Percentiles rank a stretch among this genome's conserved stretches.
These are phyloP conservation scores for Oreochromis niloticus DNA, from an alignment of 2,113 vertebrate species.

Conservation along the genomic window DNA sequence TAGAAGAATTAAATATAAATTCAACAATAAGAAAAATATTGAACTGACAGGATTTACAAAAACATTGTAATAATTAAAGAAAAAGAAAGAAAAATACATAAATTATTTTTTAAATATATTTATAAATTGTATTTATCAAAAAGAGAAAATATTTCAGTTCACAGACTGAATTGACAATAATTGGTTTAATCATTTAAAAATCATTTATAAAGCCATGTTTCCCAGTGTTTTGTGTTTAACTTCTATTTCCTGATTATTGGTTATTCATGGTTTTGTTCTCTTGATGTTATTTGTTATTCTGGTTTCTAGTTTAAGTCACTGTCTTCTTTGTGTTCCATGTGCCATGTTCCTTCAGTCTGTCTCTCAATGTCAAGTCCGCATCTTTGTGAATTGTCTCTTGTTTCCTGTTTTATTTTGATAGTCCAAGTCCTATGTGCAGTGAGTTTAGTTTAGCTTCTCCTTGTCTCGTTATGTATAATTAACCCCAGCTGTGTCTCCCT, in stretches of 20 bases:
- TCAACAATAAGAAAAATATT: background rate
- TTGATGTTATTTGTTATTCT: too few relatives aligned
- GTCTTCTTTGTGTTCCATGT: background rate
- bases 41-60: too few relatives aligned
- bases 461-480: background rate
- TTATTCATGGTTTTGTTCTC: too few relatives aligned
- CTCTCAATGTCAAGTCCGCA: background rate
- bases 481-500: background rate
- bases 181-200: background rate
- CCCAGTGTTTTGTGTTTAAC: too few relatives aligned
- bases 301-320: background rate
- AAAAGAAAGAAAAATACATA: too few relatives aligned
- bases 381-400: background rate
- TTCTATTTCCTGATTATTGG: too few relatives aligned
- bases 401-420: background rate
- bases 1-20: background rate
- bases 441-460: background rate
- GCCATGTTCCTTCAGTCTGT: background rate
- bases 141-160: background rate
- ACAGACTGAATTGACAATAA: background rate
- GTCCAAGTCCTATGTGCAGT: background rate
- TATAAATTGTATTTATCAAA: background rate
- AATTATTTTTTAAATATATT: too few relatives aligned
- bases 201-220: background rate
- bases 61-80: too few relatives aligned